Evolutionary conservation across 2,888 invertebrate species (phyloP).

Genomic region (Anaspis maculata): DNA sequence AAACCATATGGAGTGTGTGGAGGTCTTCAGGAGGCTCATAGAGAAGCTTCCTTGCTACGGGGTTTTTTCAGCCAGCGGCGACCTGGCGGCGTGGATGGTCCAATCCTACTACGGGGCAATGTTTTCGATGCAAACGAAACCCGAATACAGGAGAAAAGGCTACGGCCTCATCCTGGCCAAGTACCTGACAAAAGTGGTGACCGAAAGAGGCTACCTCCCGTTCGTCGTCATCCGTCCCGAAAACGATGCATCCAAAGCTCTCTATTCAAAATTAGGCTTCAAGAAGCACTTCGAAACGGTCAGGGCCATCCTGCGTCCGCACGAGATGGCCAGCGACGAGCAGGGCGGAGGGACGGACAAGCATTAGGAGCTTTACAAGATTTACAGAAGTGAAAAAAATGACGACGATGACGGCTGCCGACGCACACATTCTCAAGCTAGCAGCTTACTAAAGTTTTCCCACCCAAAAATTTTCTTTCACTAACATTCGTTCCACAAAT

Average conservation of each 20-base stretch:
- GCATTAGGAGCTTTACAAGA: constrained; percentile 5
- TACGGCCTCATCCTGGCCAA: constrained; percentile 69
- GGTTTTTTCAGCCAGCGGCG: constrained; percentile 61
- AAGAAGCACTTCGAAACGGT: constrained; percentile 71
- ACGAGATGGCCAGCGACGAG: constrained; percentile 34
- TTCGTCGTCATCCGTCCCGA: constrained; percentile 83
- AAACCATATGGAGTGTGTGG: constrained; percentile 79
- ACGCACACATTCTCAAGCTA: constrained; percentile 10
- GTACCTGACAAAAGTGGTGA: constrained; percentile 44
- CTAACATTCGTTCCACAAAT: too few species aligned
- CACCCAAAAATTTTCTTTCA: not conserved
- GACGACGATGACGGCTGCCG: constrained; percentile 6
- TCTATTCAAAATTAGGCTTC: constrained; percentile 78
- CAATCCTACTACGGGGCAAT: constrained; percentile 86
- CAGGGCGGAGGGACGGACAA: constrained; percentile 27
- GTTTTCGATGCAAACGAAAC: constrained; percentile 82
- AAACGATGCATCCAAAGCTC: constrained; percentile 76
- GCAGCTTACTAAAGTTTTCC: constrained; percentile 3
- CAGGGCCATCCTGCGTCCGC: constrained; percentile 65
- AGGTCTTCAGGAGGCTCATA: constrained; percentile 73
- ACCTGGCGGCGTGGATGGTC: constrained; percentile 84
- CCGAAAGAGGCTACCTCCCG: constrained; percentile 58
- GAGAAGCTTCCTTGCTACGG: constrained; percentile 73
- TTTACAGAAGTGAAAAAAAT: too few species aligned
- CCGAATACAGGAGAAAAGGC: constrained; percentile 41